Percentiles rank a stretch among this genome's conserved stretches.
These are phyloP conservation scores for Aphaenogaster ashmeadi DNA, from an alignment of 1,140 invertebrate genomes.

Conservation along the genomic window DNA sequence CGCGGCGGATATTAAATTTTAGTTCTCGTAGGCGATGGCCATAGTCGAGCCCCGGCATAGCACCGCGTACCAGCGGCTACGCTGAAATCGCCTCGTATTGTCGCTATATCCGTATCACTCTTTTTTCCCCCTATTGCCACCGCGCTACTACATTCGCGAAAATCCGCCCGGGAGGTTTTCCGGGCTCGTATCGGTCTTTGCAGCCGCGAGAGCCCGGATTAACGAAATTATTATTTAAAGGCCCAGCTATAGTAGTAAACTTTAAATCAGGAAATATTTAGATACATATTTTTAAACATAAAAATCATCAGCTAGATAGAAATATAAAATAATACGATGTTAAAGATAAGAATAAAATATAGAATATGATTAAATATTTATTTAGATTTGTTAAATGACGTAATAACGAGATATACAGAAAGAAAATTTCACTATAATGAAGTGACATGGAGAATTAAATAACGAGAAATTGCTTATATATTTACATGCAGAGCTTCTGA, in stretches of 20 bases:
- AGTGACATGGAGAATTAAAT: not conserved
- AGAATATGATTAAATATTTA: not conserved
- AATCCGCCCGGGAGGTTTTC: conserved; percentile 5
- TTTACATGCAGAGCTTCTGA: not conserved
- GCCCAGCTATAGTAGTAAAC: not conserved
- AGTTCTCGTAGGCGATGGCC: conserved; percentile 41
- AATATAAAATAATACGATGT: not conserved
- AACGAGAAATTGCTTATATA: not conserved
- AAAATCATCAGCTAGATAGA: not conserved
- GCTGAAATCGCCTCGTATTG: conserved; percentile 44
- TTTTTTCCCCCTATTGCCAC: conserved; percentile 9
- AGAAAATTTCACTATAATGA: not conserved
- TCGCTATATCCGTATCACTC: conserved; percentile 17
- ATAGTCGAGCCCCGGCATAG: not conserved
- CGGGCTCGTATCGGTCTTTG: conserved; percentile 1
- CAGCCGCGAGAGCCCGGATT: not conserved
- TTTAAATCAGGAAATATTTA: conserved; percentile 1
- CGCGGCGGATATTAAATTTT: conserved; percentile 61
- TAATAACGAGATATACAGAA: not conserved
- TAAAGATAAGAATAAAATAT: not conserved
- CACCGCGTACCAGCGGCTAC: not conserved
- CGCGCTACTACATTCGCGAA: conserved; percentile 3
- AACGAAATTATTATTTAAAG: conserved; percentile 29
- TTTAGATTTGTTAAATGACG: not conserved
- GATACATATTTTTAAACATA: not conserved